A percentile compares a stretch with the other conserved stretches of the same genome.
These are phyloP conservation scores for Leuciscus waleckii DNA, from an alignment of 2,797 vertebrate genomes.

Conservation along the genomic window DNA sequence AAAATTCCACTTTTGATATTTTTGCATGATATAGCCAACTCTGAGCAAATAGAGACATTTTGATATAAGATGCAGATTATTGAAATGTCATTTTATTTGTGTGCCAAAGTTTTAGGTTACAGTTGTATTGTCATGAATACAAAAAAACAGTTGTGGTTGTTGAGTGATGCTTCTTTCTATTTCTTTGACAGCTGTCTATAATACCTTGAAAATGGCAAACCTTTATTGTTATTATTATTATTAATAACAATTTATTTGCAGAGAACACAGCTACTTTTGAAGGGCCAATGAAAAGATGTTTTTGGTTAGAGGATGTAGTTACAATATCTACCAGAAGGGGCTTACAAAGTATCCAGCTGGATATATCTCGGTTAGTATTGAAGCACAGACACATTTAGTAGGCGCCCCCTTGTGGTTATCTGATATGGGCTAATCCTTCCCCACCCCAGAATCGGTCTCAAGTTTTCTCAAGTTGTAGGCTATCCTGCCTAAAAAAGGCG, in stretches of 20 bases:
- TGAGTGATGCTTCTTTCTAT: neutral
- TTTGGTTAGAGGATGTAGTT: neutral
- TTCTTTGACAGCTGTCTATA: neutral
- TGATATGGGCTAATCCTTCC: neutral
- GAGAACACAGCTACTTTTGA: neutral
- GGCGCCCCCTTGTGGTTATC: constrained; percentile 48
- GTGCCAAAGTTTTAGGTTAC: neutral
- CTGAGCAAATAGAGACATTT: neutral
- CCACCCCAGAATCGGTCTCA: neutral
- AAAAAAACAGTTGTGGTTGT: neutral
- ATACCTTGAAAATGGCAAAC: neutral
- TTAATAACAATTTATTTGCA: neutral
- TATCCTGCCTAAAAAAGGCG: neutral
- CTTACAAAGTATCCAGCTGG: neutral
- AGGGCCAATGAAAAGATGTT: neutral
- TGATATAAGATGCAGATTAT: neutral
- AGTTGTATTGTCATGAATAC: neutral
- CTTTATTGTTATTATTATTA: neutral
- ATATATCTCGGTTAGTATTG: too few species aligned
- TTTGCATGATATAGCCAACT: neutral
- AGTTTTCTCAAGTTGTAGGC: neutral
- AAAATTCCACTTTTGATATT: neutral
- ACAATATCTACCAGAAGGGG: neutral
- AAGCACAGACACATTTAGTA: neutral
- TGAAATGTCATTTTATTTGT: neutral